Base-by-base conservation (phyloP, 2,113 vertebrate species). In the Coptodon rendalli region DNA sequence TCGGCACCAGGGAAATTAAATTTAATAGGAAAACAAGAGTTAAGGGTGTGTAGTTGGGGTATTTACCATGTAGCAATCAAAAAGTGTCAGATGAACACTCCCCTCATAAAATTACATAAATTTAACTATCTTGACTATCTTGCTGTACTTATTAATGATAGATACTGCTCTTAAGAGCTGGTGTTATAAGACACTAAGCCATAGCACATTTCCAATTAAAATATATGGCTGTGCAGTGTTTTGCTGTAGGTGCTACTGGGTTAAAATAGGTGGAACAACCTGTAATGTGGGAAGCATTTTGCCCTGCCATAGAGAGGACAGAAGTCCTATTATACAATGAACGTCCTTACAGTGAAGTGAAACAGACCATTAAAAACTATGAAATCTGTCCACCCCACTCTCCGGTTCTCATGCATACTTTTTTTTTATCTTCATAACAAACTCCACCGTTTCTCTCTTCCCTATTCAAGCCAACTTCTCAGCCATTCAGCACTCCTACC, bases 11-110 rank as follows among this genome's bases (percentile, higher is more conserved):
- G 50, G 83, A 76, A 89, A 91, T 81, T n/a, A 83, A 24, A 57
- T 38, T 83, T 90, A 92, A 89, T 88, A 53, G 63, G 82, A 29
- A 80, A 84, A 88, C 59, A 19, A 14, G 89, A 83, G 53, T 13
- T 43, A 54, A 45, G 34, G 27, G 16, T 53, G 59, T 9, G 36
- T 76, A 45, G 56, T 63, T 5, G 5, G 24, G 1, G 4, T 88
- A 36, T 90, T 90, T 84, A 81, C 36, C 78, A 79, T 22, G 12
- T 19, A 86, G 85, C 87, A 87, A 81, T 90, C 87, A 86, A 79
- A 87, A 71, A 81, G 63, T 63, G 80, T 34, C 80, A 56, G n/a
- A 34, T 13, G 17, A 71, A 3, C 29, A 1, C 57, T 36, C 12
- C 43, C n/a, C 2, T 6, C 1, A 4, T 8, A 53, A 38, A 83